Base-by-base conservation (phyloP, 2,888 invertebrate genomes). In the Polyploca ridens region DNA sequence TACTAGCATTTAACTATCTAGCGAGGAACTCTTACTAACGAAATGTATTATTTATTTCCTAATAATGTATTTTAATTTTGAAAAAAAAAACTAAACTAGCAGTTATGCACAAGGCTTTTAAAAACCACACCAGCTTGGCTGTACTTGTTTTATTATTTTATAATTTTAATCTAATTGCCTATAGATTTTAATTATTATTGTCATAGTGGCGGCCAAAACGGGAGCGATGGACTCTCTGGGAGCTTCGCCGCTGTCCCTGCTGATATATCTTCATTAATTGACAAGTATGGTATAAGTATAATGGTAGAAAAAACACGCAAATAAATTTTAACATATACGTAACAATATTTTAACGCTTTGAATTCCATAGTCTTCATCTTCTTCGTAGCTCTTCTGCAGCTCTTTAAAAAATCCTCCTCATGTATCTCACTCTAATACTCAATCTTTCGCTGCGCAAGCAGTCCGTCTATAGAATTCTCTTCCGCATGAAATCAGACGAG, bases 261-360 rank as follows among this genome's bases (percentile, higher is more conserved):
- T 70, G 94, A 94, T 85, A 94, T 94, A 81, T 94, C 93, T 65
- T 93, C 93, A 72, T 78, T 94, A 78, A 94, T 94, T 75, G 94
- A 94, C 79, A 94, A 94, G 90, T 33, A 35, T n/a, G 46, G 46
- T 7, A 46, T n/a, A n/a, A 46, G n/a, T n/a, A 46, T n/a, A 10
- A n/a, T n/a, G 3, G n/a, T 7, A 0, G 46, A 6, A 46, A 46
- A 46, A 46, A n/a, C n/a, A 46, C 5, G 41, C 41, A 41, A 5
- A 41, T 41, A 5, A 13, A 13, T 41, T 41, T 11, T 3, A 41
- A 13, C 46, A n/a, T 10, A n/a, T 10, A n/a, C 27, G 7, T 27
- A 64, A 33, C 10, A n/a, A 11, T 10, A 65, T 63, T 27, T 27
- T 27, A 27, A 27, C 27, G 27, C 27, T 27, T 27, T 27, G 27